phyloP scores from a whole-genome alignment of 1,140 invertebrate species.

The Drosophila kepulauana region DNA sequence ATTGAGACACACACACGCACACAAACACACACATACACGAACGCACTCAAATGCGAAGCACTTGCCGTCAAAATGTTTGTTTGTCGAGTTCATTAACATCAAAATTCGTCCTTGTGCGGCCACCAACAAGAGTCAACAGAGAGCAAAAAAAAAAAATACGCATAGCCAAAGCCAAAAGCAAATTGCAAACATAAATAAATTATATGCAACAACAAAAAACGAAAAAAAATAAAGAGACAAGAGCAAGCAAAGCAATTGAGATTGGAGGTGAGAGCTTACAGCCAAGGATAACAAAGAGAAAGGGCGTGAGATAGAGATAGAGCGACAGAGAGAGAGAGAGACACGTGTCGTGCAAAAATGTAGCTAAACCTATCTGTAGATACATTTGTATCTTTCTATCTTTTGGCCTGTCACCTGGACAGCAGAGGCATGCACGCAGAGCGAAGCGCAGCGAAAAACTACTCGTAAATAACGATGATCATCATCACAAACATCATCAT shows the following conservation, averaged over 20 bases:
- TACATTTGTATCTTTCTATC: conserved; percentile 8
- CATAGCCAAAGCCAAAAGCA: conserved; percentile 32
- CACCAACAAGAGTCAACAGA: conserved; percentile 55
- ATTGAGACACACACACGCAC: conserved; percentile 45
- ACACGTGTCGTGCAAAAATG: conserved; percentile 8
- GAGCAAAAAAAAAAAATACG: conserved; percentile 40
- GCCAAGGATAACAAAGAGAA: conserved; percentile 11
- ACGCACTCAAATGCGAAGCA: conserved; percentile 35
- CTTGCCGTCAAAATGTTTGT: conserved; percentile 65
- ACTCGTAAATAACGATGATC: conserved; percentile 33
- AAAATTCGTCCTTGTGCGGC: conserved; percentile 76
- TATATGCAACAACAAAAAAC: conserved; percentile 51
- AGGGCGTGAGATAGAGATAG: background rate
- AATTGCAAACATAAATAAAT: conserved; percentile 70
- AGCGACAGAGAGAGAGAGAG: background rate
- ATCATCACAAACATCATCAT: conserved; percentile 6
- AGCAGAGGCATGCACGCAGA: background rate
- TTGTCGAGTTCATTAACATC: conserved; percentile 81
- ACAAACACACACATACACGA: conserved; percentile 35
- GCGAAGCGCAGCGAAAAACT: conserved; percentile 16
- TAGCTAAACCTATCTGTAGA: conserved; percentile 8
- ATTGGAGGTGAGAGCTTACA: conserved; percentile 3
- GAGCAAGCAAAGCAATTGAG: conserved; percentile 13
- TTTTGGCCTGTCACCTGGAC: conserved; percentile 8
- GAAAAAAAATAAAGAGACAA: conserved; percentile 28